Percentiles rank a stretch among this genome's conserved stretches.
Conservation (phyloP, 2,113 vertebrate species). For the Carlito syrichta region DNA sequence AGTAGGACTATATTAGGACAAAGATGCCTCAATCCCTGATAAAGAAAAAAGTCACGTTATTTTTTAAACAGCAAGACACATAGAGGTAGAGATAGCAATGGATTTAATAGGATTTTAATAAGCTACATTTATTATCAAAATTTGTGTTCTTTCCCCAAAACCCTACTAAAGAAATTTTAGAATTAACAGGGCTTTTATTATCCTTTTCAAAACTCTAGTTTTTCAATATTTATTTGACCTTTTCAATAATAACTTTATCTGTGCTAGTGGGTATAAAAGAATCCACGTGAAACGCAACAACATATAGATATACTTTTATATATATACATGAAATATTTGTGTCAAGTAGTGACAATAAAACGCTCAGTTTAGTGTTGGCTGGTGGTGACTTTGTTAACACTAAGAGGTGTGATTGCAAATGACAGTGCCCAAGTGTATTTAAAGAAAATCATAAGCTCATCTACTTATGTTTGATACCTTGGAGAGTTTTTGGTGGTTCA, state of each 20-base stretch:
- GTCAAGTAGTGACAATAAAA: not conserved
- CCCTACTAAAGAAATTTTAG: not conserved
- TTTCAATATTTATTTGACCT: not conserved
- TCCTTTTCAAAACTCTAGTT: slow-evolving; percentile 28
- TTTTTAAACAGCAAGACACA: not conserved
- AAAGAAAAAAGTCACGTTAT: not conserved
- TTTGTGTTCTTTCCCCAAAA: not conserved
- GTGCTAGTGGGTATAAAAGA: not conserved
- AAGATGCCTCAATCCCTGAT: not conserved
- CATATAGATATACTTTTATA: not conserved
- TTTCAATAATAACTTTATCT: not conserved
- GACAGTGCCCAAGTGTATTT: not conserved
- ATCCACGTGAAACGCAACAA: not conserved
- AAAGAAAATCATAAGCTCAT: not conserved
- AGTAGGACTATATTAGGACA: not conserved
- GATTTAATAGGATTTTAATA: not conserved
- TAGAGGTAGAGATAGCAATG: not conserved
- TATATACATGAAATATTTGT: not conserved
- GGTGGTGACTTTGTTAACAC: not conserved
- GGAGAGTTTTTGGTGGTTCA: not conserved
- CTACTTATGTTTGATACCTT: not conserved
- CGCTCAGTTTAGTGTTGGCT: not conserved
- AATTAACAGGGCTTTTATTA: not conserved
- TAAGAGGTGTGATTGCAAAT: not conserved
- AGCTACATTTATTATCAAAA: slow-evolving; percentile 20